A percentile compares a stretch with the other conserved stretches of the same genome.
Conservation (phyloP, 1,140 invertebrate species). For the Brachionus rotundiformis region DNA sequence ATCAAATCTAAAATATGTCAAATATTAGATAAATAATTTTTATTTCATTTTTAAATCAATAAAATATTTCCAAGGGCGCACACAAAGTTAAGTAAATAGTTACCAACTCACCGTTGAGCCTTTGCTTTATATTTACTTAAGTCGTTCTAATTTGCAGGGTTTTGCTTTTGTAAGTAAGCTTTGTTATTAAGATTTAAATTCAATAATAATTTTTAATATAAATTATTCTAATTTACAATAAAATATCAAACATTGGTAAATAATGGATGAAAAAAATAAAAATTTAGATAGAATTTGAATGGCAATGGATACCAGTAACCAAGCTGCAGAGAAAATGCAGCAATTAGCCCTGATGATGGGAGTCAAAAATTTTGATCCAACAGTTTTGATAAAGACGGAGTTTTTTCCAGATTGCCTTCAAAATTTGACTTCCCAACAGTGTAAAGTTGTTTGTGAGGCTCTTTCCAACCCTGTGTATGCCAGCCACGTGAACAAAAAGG, state of each 20-base stretch:
- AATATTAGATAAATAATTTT: background rate
- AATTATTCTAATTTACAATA: background rate
- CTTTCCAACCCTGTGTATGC: background rate
- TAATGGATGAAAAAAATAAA: background rate
- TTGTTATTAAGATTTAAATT: background rate
- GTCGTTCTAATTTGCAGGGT: too few relatives aligned
- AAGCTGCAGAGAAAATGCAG: constrained; percentile 19
- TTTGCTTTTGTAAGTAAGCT: too few relatives aligned
- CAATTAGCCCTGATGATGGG: constrained; percentile 15
- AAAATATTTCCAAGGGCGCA: background rate
- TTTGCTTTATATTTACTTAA: background rate
- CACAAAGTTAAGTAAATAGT: background rate
- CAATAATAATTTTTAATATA: background rate
- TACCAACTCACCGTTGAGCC: background rate
- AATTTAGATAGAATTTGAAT: background rate
- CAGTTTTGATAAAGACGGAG: background rate
- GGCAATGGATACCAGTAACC: background rate
- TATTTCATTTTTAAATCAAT: background rate
- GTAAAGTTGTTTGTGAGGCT: background rate
- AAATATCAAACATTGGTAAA: too few relatives aligned
- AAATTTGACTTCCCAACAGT: constrained; percentile 17
- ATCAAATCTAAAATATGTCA: too few relatives aligned
- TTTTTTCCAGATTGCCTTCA: constrained; percentile 46
- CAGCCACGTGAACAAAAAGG: constrained; percentile 38
- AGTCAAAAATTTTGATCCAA: background rate